A percentile compares a stretch with the other conserved stretches of the same genome.
These are phyloP conservation scores for Xestobium rufovillosum DNA, from an alignment of 2,888 invertebrate species.

Conservation along the genomic window DNA sequence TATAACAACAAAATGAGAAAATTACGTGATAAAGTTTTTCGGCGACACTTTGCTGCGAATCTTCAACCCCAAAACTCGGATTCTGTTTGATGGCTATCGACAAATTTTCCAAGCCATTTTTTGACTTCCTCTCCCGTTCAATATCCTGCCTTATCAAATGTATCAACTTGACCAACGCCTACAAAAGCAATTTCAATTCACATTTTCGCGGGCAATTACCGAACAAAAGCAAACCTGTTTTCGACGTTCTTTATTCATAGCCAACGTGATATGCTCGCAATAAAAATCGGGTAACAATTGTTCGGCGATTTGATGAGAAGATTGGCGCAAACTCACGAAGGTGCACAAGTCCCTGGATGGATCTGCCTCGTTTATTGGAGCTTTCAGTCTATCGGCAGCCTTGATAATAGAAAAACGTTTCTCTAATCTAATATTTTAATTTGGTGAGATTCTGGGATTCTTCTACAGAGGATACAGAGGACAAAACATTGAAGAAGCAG, in stretches of 20 bases:
- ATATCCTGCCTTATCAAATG: constrained; percentile 81
- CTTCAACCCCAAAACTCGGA: constrained; percentile 77
- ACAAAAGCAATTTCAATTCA: constrained; percentile 30
- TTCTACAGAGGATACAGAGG: no score
- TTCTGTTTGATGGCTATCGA: constrained; percentile 81
- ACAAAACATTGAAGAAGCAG: no score
- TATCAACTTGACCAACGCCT: constrained; percentile 76
- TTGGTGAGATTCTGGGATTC: no score
- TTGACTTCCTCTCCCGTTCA: constrained; percentile 82
- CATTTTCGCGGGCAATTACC: constrained; percentile 6
- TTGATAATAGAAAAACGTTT: constrained; percentile 35
- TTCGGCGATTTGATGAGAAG: constrained; percentile 56
- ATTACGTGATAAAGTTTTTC: constrained; percentile 89
- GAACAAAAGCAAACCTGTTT: constrained; percentile 54
- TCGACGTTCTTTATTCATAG: constrained; percentile 86
- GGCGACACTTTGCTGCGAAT: constrained; percentile 84
- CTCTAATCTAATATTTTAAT: neutral
- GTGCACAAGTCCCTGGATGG: constrained; percentile 60
- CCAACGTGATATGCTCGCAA: constrained; percentile 87
- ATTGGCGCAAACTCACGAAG: constrained; percentile 59
- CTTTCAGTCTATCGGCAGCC: constrained; percentile 62
- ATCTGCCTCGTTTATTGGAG: constrained; percentile 65
- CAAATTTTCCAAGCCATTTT: constrained; percentile 81
- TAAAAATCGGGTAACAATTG: constrained; percentile 90
- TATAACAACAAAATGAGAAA: constrained; percentile 20